Conservation (phyloP, 2,113 vertebrate genomes). For the Octodon degus region DNA sequence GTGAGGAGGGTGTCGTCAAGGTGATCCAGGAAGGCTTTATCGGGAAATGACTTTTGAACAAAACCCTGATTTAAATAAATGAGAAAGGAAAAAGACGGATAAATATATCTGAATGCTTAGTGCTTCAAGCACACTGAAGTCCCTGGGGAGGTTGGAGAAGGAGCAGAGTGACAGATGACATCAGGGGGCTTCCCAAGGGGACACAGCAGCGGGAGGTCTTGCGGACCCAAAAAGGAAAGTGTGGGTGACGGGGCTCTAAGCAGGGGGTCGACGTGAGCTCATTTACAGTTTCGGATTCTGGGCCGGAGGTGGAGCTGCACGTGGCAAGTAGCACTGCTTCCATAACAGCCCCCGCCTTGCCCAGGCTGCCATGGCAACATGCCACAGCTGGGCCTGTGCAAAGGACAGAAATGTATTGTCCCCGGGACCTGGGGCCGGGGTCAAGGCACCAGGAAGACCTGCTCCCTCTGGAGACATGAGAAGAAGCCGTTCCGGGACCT, state of each 20-base stretch:
- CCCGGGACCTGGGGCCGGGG: background rate
- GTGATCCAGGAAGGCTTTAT: background rate
- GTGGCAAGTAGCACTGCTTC: background rate
- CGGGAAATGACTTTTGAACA: background rate
- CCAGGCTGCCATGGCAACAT: background rate
- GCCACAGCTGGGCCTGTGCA: background rate
- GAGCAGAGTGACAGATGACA: background rate
- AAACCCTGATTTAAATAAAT: background rate
- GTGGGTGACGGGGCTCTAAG: accelerated
- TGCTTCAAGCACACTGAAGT: background rate
- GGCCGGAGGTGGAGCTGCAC: background rate
- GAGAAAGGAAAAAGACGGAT: background rate
- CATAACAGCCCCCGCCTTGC: background rate
- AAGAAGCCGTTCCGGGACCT: background rate
- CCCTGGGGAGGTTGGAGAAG: background rate
- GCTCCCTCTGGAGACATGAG: accelerated
- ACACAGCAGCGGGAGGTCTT: background rate
- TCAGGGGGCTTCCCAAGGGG: background rate
- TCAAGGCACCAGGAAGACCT: too few species aligned
- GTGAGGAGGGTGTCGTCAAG: background rate
- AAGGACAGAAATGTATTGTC: background rate
- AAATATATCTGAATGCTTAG: background rate
- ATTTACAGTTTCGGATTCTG: background rate
- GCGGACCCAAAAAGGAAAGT: background rate
- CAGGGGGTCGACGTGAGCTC: background rate